Evolutionary conservation across 2,113 vertebrate genomes (phyloP), one percentile per base, ranked within the genome.

Genomic region (Aix galericulata): DNA sequence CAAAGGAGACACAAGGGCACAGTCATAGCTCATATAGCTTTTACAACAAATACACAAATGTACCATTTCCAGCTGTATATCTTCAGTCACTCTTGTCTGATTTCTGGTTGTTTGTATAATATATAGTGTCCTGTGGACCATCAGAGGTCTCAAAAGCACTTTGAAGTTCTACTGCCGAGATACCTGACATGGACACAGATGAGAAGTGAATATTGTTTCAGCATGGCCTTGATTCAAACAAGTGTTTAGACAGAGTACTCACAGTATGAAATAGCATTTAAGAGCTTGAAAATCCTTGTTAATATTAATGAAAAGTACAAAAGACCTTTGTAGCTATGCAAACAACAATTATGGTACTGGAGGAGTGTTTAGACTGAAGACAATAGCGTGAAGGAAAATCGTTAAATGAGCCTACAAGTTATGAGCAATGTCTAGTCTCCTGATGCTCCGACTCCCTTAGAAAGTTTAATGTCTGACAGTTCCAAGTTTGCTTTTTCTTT

Each of bases 11-110:
- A 84, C 90, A 89, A 92, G 80, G 88, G 92, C 88, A 93, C 68
- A 95, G 76, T 91, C 86, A 75, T 22, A 88, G 77, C 80, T 91
- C 64, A 66, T 56, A 52, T 53, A 96, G 94, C 73, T 93, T 94
- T 97, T 96, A 95, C 52, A 91, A 68, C 76, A 93, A 94, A 84
- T 91, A 88, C 94, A 91, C 86, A 94, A 94, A 91, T 0, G 21
- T 72, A 48, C 44, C 58, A 62, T 90, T 90, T 32, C 69, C 58
- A 82, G 53, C 88, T 58, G 64, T 44, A n/a, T 40, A 40, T 75
- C 77, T 96, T 86, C 77, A 84, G 55, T 53, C 69, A 80, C 62
- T 84, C 29, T 60, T 84, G 56, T 64, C 60, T 58, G 76, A 72
- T 88, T 93, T 86, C 73, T 86, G 48, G 31, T 58, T 90, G 74